Conservation (phyloP, 1,140 invertebrate genomes). For the Gryllus bimaculatus region DNA sequence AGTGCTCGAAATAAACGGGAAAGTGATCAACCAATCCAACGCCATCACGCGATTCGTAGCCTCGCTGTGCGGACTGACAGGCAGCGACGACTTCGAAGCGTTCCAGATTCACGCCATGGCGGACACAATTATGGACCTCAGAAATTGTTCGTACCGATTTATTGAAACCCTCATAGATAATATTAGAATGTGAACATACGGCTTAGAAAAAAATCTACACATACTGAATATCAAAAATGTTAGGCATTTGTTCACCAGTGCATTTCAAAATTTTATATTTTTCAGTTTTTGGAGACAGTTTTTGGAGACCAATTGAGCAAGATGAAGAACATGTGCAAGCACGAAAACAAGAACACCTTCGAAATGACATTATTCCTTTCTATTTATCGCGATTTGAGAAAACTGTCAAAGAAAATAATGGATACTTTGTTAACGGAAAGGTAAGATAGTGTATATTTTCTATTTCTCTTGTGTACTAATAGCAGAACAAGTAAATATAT, state of each 20-base stretch:
- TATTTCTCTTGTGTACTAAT: no score
- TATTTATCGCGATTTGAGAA: slow-evolving; percentile 37
- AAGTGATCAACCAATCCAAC: slow-evolving; percentile 30
- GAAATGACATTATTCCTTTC: slow-evolving; percentile 31
- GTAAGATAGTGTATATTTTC: slow-evolving; percentile 27
- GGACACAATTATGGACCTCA: slow-evolving; percentile 30
- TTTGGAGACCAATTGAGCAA: not conserved
- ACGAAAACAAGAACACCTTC: no score
- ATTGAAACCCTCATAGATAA: no score
- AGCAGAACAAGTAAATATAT: no score
- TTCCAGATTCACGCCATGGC: slow-evolving; percentile 25
- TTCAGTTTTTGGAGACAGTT: slow-evolving; percentile 23
- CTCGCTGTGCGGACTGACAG: slow-evolving; percentile 29
- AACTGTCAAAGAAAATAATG: slow-evolving; percentile 43
- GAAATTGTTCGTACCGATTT: slow-evolving; percentile 9
- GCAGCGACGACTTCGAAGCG: slow-evolving; percentile 28
- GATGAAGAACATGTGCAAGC: slow-evolving; percentile 23
- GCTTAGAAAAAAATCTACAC: slow-evolving; percentile 11
- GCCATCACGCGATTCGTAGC: slow-evolving; percentile 31
- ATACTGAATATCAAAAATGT: no score
- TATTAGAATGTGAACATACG: no score
- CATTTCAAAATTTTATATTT: slow-evolving; percentile 9
- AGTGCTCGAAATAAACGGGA: slow-evolving; percentile 30
- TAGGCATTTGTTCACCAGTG: no score
- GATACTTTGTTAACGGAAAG: slow-evolving; percentile 43